Conservation (phyloP, 2,888 invertebrate genomes). For the Parnassius mnemosyne region DNA sequence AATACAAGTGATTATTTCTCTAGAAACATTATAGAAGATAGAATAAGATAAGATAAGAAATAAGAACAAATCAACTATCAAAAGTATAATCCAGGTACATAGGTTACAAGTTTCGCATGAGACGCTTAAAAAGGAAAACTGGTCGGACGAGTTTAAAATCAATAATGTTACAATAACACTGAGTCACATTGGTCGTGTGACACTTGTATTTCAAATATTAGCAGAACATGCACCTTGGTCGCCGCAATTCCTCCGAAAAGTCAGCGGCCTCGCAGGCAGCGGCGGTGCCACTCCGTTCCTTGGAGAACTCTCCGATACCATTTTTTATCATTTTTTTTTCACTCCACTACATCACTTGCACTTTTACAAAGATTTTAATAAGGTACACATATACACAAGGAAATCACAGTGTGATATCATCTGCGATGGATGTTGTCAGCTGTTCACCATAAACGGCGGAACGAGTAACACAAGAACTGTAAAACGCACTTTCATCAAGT, state of each 20-base stretch:
- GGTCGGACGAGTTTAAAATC: slow-evolving; percentile 25
- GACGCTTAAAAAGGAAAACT: slow-evolving; percentile 24
- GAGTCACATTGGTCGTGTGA: slow-evolving; percentile 34
- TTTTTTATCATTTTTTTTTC: slow-evolving; percentile 64
- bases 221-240: slow-evolving; percentile 72
- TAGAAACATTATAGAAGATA: too few relatives aligned
- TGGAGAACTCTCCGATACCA: slow-evolving; percentile 71
- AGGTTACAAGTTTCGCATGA: slow-evolving; percentile 8
- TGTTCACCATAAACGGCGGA: slow-evolving; percentile 6
- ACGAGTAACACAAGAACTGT: slow-evolving; percentile 16
- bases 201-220: slow-evolving; percentile 13
- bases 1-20: too few relatives aligned
- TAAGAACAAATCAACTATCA: too few relatives aligned
- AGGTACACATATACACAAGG: slow-evolving; percentile 27
- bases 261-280: slow-evolving; percentile 71
- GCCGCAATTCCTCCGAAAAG: slow-evolving; percentile 79
- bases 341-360: slow-evolving; percentile 49
- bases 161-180: slow-evolving; percentile 32
- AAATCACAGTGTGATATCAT: slow-evolving; percentile 28
- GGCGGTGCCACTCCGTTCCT: slow-evolving; percentile 65
- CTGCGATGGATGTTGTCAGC: slow-evolving; percentile 25
- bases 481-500: slow-evolving; percentile 33
- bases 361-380: slow-evolving; percentile 39
- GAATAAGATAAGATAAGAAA: too few relatives aligned
- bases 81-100: neutral